These are phyloP conservation scores for Ursus arctos DNA, from an alignment of 2,113 vertebrate species.

Conservation along the genomic window DNA sequence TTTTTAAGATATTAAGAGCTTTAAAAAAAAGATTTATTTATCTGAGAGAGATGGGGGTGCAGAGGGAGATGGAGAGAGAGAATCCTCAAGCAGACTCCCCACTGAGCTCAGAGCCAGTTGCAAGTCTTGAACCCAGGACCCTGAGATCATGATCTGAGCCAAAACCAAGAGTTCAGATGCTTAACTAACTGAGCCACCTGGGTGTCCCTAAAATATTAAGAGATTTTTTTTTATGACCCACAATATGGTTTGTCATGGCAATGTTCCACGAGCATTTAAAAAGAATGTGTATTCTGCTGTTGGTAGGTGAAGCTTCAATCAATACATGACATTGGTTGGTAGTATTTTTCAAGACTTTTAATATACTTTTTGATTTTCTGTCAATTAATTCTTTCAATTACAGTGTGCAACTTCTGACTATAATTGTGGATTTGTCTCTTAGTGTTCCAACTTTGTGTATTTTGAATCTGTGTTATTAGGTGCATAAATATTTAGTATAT, in stretches of 20 bases:
- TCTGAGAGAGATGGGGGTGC: not conserved
- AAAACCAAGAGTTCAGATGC: not conserved
- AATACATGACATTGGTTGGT: not conserved
- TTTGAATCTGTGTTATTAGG: not conserved
- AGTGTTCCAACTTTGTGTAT: not conserved
- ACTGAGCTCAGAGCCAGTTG: not conserved
- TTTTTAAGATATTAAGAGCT: not conserved
- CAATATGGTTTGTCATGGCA: not conserved
- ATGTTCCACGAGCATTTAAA: not conserved
- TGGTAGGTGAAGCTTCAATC: not conserved
- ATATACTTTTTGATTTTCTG: not conserved
- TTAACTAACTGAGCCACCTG: not conserved
- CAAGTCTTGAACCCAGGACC: not conserved
- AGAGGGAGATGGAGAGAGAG: not conserved
- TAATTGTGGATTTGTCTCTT: not conserved
- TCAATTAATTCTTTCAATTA: not conserved
- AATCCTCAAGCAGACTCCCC: not conserved
- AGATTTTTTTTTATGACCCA: not conserved
- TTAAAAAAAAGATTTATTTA: not conserved
- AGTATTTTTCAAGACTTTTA: not conserved
- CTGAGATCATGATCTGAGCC: not conserved
- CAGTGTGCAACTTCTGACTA: not conserved
- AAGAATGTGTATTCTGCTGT: not conserved
- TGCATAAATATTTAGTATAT: not conserved
- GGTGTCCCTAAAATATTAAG: not conserved